Evolutionary conservation across 2,888 invertebrate genomes (phyloP).

Genomic region (Dryadula phaetusa): DNA sequence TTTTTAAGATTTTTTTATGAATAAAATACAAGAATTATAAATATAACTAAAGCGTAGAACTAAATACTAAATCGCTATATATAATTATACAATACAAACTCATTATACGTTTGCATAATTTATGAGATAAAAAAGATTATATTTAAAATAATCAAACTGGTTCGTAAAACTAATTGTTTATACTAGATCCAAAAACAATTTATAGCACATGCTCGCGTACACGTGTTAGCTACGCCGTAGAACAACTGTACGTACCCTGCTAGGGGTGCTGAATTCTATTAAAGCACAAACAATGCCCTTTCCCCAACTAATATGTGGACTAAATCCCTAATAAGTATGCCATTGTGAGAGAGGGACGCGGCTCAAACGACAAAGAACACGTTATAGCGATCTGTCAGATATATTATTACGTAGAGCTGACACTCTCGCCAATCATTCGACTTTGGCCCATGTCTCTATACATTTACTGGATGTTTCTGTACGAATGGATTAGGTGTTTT

Average conservation of each 20-base stretch:
- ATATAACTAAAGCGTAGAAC: too few relatives aligned
- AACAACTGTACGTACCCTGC: constrained; percentile 66
- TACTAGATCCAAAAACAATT: constrained; percentile 53
- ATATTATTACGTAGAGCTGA: constrained; percentile 49
- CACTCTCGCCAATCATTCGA: constrained; percentile 40
- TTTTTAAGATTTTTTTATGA: too few relatives aligned
- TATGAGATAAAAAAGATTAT: neutral
- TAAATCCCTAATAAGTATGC: constrained; percentile 85
- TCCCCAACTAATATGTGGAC: constrained; percentile 85
- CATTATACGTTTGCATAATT: neutral
- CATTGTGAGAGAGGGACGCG: constrained; percentile 83
- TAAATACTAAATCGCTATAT: too few relatives aligned
- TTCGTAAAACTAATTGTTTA: constrained; percentile 25
- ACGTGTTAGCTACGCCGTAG: constrained; percentile 53
- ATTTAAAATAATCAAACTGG: constrained; percentile 11
- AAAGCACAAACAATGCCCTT: constrained; percentile 82
- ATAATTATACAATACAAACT: neutral
- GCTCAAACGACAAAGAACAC: constrained; percentile 82
- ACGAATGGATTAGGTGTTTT: constrained; percentile 48
- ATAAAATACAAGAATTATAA: too few relatives aligned
- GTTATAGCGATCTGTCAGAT: constrained; percentile 78
- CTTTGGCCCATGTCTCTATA: constrained; percentile 40
- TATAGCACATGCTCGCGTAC: constrained; percentile 59
- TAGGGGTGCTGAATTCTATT: constrained; percentile 81
- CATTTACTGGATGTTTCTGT: constrained; percentile 47